Conservation (phyloP, 2,888 invertebrate species). For the Oligia fasciuncula region DNA sequence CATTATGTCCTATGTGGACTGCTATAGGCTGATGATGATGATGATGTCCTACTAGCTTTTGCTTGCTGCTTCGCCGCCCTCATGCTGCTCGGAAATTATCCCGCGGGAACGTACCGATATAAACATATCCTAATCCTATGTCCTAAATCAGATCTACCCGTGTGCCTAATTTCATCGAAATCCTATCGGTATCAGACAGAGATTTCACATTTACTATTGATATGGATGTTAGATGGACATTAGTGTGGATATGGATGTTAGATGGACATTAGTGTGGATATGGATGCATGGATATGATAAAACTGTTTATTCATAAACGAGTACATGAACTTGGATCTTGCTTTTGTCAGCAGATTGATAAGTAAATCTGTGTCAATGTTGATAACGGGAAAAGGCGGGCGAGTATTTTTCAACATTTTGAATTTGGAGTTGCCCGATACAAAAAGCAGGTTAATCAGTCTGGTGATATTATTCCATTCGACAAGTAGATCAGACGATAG, state of each 20-base stretch:
- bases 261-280: not conserved
- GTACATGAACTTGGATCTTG: slow-evolving; percentile 29
- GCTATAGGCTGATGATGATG: too few species aligned
- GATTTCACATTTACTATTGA: too few species aligned
- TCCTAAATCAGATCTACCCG: not conserved
- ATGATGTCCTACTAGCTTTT: not conserved
- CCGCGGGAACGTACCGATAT: not conserved
- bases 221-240: too few species aligned
- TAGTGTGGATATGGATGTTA: not conserved
- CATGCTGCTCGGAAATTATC: too few species aligned
- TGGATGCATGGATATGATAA: not conserved
- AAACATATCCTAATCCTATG: not conserved
- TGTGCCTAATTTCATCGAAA: not conserved
- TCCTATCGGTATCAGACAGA: not conserved
- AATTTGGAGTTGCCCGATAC: slow-evolving; percentile 20
- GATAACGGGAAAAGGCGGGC: slow-evolving; percentile 12
- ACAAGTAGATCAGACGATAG: slow-evolving; percentile 16
- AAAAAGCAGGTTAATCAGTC: slow-evolving; percentile 24
- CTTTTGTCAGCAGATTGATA: slow-evolving; percentile 22
- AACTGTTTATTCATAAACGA: slow-evolving; percentile 7
- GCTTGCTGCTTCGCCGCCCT: not conserved
- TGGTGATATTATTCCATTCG: slow-evolving; percentile 13
- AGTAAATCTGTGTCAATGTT: slow-evolving; percentile 30
- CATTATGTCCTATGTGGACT: too few species aligned
- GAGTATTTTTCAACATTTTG: slow-evolving; percentile 7